Base-by-base conservation (phyloP, 2,888 invertebrate genomes). In the Linhomoeus sp. region DNA sequence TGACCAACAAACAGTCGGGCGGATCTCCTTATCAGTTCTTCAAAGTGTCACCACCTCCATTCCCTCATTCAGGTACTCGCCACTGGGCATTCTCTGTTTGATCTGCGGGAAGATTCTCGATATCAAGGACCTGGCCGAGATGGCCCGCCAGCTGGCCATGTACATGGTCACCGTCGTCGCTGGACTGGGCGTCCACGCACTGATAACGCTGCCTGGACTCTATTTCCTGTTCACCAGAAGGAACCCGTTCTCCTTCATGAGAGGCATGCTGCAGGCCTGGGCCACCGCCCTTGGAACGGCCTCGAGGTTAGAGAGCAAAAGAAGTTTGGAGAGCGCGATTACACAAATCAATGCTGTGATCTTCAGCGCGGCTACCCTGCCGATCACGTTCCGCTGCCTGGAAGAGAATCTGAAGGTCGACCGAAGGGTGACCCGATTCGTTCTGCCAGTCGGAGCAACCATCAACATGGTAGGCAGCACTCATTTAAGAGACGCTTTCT, bases 401-500 rank as follows among this genome's bases (percentile, higher is more conserved):
- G 77, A 78, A 58, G 76, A 76, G 57, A 77, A 76, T 58, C 70
- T 74, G 52, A 70, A 72, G 51, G 70, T 78, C 38, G 77, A 77
- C 62, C 69, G 73, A 43, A 67, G 77, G 52, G 76, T 78, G 17
- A 76, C 77, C 3, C 66, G 77, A 45, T 78, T 73, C 51, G 73
- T 74, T 14, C 59, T 73, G 25, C 73, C 73, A 1, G 67, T 72
- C 3, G 71, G 71, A 17, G 70, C 71, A 19, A 63, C 63, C 1
- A 63, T 86, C 64, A 87, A 87, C 68, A 85, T 86, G 84, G 82
- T 85, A 58, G 83, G 84, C 1, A n/a, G n/a, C n/a, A n/a, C n/a
- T n/a, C n/a, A n/a, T n/a, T n/a, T n/a, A n/a, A n/a, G n/a, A n/a
- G n/a, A n/a, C n/a, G n/a, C n/a, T n/a, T n/a, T n/a, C n/a, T n/a